These are phyloP conservation scores for Stenolophus ochropezus DNA, from an alignment of 2,888 invertebrate genomes.

Conservation along the genomic window DNA sequence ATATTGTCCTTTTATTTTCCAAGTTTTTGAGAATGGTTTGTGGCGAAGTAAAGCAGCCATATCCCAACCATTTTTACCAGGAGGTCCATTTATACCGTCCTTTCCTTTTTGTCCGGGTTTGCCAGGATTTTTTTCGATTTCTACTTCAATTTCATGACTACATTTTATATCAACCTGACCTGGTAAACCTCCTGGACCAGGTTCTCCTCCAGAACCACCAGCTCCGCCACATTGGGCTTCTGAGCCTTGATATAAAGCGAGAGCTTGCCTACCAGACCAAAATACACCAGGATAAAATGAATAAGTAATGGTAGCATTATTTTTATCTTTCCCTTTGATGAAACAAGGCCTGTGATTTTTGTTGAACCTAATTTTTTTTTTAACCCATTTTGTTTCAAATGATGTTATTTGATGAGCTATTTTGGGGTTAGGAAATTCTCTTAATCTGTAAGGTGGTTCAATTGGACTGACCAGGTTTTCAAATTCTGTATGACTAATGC, in stretches of 20 bases:
- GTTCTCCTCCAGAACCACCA: slow-evolving; percentile 62
- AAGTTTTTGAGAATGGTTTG: slow-evolving; percentile 17
- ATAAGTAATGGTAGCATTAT: background rate
- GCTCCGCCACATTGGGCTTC: slow-evolving; percentile 60
- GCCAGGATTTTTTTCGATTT: slow-evolving; percentile 43
- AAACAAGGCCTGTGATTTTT: background rate
- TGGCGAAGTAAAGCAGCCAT: slow-evolving; percentile 61
- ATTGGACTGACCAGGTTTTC: background rate
- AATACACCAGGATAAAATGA: slow-evolving; percentile 17
- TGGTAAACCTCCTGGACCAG: slow-evolving; percentile 63
- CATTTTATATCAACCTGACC: slow-evolving; percentile 61
- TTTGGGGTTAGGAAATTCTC: background rate
- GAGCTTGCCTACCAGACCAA: slow-evolving; percentile 32
- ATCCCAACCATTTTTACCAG: slow-evolving; percentile 64
- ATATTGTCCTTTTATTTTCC: slow-evolving; percentile 44
- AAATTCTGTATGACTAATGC: slow-evolving; percentile 51
- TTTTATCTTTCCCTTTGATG: background rate
- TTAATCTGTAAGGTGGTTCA: background rate
- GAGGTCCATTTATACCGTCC: slow-evolving; percentile 60
- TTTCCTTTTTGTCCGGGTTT: slow-evolving; percentile 60
- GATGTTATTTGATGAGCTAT: background rate
- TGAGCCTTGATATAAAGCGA: slow-evolving; percentile 61
- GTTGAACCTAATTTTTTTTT: background rate
- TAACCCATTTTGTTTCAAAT: background rate
- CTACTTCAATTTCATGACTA: slow-evolving; percentile 35